Evolutionary conservation across 2,113 vertebrate species (phyloP).

Genomic region (Pyrgilauda ruficollis): DNA sequence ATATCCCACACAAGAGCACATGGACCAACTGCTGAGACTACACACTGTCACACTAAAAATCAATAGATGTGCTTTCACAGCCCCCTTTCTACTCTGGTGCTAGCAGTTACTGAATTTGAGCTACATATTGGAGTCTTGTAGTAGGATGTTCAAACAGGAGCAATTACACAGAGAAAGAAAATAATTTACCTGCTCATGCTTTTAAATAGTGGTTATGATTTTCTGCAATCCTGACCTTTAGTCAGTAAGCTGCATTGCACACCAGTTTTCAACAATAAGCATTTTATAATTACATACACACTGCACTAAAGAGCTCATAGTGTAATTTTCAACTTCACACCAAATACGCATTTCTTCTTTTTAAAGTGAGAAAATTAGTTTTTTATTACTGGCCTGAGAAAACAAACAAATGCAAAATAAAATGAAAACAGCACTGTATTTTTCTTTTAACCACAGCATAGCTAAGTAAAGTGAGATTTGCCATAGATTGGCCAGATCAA

Average conservation of each 20-base stretch:
- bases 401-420: background rate
- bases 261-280: background rate
- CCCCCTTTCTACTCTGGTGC: background rate
- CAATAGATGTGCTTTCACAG: background rate
- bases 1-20: background rate
- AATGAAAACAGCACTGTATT: background rate
- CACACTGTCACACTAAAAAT: background rate
- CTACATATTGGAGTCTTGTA: background rate
- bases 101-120: background rate
- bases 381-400: background rate
- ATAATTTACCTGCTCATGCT: background rate
- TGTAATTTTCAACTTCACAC: background rate
- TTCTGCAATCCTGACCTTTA: background rate
- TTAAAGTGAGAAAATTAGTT: background rate
- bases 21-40: background rate
- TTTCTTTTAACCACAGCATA: background rate
- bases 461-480: background rate
- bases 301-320: background rate
- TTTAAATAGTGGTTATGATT: background rate
- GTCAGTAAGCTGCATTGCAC: background rate
- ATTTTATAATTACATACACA: background rate
- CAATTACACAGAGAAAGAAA: background rate
- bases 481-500: background rate
- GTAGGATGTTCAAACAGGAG: background rate
- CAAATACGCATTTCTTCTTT: rapidly evolving